Evolutionary conservation across 2,888 invertebrate genomes (phyloP), one percentile per base, ranked within the genome.

Genomic region (Orthonevra nobilis): DNA sequence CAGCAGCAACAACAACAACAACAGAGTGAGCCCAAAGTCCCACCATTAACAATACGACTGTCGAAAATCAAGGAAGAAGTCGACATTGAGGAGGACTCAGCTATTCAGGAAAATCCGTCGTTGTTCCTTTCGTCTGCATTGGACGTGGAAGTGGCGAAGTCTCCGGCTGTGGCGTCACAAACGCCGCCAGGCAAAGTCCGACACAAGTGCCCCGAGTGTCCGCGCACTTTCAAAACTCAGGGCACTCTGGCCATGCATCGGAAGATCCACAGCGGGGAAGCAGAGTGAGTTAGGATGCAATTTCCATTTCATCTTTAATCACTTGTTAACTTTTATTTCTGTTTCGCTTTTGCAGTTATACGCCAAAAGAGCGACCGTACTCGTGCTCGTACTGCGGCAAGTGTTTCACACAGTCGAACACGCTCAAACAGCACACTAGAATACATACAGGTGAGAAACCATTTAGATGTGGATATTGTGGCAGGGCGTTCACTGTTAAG

Each of bases 391-490:
- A 88, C 84, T 88, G 88, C 84, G 87, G 86, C 85, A 87, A 87
- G 84, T 86, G 87, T 83, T 88, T 88, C 84, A 88, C 88, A 83
- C 88, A 88, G 85, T 88, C 87, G 85, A 88, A 88, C 85, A 88
- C 88, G 83, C 86, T 88, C 82, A 88, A 87, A 86, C 88, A 88
- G 85, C 88, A 88, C 84, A 88, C 87, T 85, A 86, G 88, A 85
- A 88, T 88, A 85, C 88, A 88, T 85, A 88, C 88, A 86, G 87
- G 88, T 87, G 83, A 88, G 86, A 88, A 88, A 87, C 88, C 88
- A 83, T 88, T 87, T 86, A 86, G 87, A 86, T 88, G 88, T 87
- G 86, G 86, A 85, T 86, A 87, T 86, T 88, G 88, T 86, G 87
- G 87, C 86, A 87, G 88, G 87, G 85, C 86, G 85, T 87, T 87